phyloP scores from a whole-genome alignment of 2,797 vertebrate genomes.

The Pterois miles region DNA sequence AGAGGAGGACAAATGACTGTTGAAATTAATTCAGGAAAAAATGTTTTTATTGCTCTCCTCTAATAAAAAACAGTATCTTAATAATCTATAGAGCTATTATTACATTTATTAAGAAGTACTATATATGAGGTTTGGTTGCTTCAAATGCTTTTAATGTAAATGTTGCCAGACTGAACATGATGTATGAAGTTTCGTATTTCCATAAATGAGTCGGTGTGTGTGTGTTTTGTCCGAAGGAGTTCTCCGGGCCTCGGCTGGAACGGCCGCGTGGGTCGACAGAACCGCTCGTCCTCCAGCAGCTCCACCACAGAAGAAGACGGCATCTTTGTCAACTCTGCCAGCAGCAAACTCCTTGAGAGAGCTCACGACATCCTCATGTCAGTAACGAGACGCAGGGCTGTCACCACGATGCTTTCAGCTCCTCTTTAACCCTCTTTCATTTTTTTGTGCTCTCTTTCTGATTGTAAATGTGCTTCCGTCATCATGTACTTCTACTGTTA shows the following conservation, averaged over 20 bases:
- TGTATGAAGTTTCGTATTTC: neutral
- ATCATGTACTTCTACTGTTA: neutral
- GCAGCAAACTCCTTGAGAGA: conserved; percentile 95
- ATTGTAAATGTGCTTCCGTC: neutral
- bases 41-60: neutral
- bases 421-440: neutral
- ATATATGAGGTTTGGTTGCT: neutral
- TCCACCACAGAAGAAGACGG: conserved; percentile 91
- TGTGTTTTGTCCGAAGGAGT: conserved; percentile 41
- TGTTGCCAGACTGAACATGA: neutral
- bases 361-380: conserved; percentile 98
- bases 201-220: neutral
- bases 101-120: neutral
- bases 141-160: neutral
- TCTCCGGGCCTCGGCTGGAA: conserved; percentile 85
- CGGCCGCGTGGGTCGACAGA: conserved; percentile 83
- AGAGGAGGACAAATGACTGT: neutral
- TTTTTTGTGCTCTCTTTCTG: neutral
- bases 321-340: conserved; percentile 91
- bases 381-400: conserved; percentile 68
- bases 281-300: conserved; percentile 76
- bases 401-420: neutral
- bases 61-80: neutral
- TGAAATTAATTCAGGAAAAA: neutral
- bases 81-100: neutral